Percentiles rank a stretch among this genome's conserved stretches.
Conservation (phyloP, 2,797 vertebrate species). For the Oryzias sinensis region DNA sequence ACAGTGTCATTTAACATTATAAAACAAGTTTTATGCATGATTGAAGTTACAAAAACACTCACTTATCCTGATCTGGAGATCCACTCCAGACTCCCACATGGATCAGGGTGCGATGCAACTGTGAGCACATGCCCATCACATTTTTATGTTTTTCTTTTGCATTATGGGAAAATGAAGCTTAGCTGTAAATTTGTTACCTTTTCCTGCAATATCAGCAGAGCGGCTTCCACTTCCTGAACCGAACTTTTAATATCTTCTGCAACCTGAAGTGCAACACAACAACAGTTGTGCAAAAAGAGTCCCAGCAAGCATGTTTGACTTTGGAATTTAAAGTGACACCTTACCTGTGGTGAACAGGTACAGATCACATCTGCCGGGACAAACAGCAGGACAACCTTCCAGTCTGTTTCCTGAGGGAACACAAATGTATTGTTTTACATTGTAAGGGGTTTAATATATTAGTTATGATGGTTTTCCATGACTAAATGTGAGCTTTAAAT, state of each 20-base stretch:
- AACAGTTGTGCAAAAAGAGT: not conserved
- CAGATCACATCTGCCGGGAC: slow-evolving; percentile 60
- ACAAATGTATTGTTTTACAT: not conserved
- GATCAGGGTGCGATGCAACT: slow-evolving; percentile 70
- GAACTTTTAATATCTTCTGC: slow-evolving; percentile 34
- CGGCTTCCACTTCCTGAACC: slow-evolving; percentile 60
- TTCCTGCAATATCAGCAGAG: slow-evolving; percentile 62
- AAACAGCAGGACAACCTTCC: slow-evolving; percentile 76
- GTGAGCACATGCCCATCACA: slow-evolving; percentile 27
- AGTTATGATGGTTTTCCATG: not conserved
- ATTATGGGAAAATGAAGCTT: not conserved
- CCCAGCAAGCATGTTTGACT: not conserved
- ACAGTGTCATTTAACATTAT: not conserved
- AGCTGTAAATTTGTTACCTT: slow-evolving; percentile 41
- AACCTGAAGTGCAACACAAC: slow-evolving; percentile 42
- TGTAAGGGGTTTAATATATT: not conserved
- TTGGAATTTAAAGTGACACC: not conserved
- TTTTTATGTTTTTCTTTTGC: not conserved
- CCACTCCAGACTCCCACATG: slow-evolving; percentile 70
- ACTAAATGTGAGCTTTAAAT: not conserved
- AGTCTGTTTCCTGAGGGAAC: slow-evolving; percentile 52
- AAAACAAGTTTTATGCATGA: not conserved
- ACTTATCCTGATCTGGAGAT: slow-evolving; percentile 45
- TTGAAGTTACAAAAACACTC: slow-evolving; percentile 27
- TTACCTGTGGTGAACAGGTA: slow-evolving; percentile 67